These are phyloP conservation scores for Philonicus albiceps DNA, from an alignment of 2,888 invertebrate species.

Conservation along the genomic window DNA sequence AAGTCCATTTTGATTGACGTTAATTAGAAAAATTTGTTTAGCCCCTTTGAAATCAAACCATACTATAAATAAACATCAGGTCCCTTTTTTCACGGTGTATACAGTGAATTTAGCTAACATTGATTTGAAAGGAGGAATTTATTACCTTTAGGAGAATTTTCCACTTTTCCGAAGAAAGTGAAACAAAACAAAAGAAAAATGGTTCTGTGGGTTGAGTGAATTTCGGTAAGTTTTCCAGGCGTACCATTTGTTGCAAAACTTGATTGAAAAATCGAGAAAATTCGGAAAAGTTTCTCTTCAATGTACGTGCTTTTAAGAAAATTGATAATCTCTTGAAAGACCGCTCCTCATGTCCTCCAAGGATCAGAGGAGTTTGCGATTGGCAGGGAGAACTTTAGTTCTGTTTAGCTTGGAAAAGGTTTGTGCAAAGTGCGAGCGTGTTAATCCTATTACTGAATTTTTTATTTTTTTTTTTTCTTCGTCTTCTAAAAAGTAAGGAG, in stretches of 20 bases:
- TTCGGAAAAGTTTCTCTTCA: conserved; percentile 35
- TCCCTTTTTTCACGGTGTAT: neutral
- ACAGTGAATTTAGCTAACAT: neutral
- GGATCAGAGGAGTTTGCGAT: conserved; percentile 9
- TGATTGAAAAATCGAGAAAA: conserved; percentile 46
- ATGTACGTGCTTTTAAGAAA: conserved; percentile 44
- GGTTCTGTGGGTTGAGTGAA: neutral
- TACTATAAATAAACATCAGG: neutral
- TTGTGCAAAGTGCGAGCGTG: conserved; percentile 33
- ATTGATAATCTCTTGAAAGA: conserved; percentile 44
- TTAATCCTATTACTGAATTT: conserved; percentile 43
- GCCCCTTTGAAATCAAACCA: neutral
- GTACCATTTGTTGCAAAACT: conserved; percentile 41
- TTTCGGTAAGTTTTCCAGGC: neutral
- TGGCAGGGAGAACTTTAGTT: conserved; percentile 6
- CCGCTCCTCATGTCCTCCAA: conserved; percentile 21
- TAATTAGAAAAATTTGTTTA: neutral
- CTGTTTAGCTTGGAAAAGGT: conserved; percentile 31
- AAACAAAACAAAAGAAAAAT: conserved; percentile 16
- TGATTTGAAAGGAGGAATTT: neutral
- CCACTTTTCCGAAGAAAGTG: neutral
- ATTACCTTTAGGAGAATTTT: neutral
- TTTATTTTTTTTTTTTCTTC: too few species aligned
- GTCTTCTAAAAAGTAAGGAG: neutral
- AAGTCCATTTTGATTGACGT: neutral